Evolutionary conservation across 2,888 invertebrate genomes (phyloP).

Genomic region (Cataglyphis rosenhaueri): DNA sequence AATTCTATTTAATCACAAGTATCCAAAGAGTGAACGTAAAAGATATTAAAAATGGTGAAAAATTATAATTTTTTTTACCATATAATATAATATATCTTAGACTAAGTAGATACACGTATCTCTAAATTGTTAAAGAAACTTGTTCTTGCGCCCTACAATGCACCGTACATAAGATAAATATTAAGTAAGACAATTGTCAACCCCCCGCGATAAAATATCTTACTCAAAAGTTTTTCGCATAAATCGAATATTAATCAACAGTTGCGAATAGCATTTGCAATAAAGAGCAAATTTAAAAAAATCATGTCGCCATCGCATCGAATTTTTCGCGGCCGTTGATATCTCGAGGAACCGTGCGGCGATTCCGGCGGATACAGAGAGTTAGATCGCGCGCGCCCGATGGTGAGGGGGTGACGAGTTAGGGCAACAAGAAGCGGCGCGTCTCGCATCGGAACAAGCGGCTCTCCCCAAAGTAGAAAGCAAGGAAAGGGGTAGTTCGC

Average conservation of each 20-base stretch:
- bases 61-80: background rate
- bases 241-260: background rate
- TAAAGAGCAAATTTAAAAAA: background rate
- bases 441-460: slow-evolving; percentile 65
- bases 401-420: slow-evolving; percentile 51
- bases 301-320: too few species aligned
- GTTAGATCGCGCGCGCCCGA: slow-evolving; percentile 1
- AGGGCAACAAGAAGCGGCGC: slow-evolving; percentile 70
- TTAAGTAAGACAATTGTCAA: background rate
- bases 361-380: slow-evolving; percentile 13
- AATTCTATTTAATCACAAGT: background rate
- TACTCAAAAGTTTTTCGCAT: background rate
- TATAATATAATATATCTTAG: background rate
- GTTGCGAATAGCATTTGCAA: background rate
- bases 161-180: background rate
- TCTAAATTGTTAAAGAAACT: background rate
- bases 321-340: slow-evolving; percentile 4
- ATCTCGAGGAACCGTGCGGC: background rate
- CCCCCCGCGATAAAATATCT: background rate
- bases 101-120: background rate
- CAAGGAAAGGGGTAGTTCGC: slow-evolving; percentile 77
- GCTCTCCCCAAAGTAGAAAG: slow-evolving; percentile 67
- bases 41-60: background rate
- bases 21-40: background rate
- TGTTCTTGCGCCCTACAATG: background rate